Conservation (phyloP, 1,140 invertebrate genomes). For the Orussus abietinus region DNA sequence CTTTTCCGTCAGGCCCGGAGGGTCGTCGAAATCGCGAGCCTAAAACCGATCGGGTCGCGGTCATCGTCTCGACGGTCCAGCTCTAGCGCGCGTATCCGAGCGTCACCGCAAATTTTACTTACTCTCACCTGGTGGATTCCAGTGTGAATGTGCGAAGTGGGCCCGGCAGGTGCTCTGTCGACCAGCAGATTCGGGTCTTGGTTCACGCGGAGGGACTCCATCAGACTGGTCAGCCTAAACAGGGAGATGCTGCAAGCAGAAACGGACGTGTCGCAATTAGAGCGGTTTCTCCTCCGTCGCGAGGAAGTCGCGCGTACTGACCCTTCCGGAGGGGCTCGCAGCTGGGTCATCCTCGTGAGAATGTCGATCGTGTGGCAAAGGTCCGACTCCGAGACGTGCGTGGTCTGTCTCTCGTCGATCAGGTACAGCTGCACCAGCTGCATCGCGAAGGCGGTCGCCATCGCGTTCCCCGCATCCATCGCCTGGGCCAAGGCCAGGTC, state of each 20-base stretch:
- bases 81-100: too few species aligned
- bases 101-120: constrained; percentile 42
- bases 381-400: constrained; percentile 77
- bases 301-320: too few species aligned
- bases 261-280: too few species aligned
- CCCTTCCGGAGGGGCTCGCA: constrained; percentile 78
- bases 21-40: constrained; percentile 88
- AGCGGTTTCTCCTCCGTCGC: too few species aligned
- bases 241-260: constrained; percentile 39
- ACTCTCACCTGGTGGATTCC: constrained; percentile 79
- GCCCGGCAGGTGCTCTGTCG: constrained; percentile 69
- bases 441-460: constrained; percentile 86
- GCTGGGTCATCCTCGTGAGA: constrained; percentile 70
- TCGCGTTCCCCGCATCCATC: constrained; percentile 84
- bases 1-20: constrained; percentile 90
- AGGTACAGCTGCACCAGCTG: constrained; percentile 85
- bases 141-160: constrained; percentile 88
- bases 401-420: constrained; percentile 78
- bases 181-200: constrained; percentile 65
- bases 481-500: constrained; percentile 80
- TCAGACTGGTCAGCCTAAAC: constrained; percentile 63
- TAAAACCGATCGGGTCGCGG: too few species aligned
- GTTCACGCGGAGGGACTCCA: constrained; percentile 72
- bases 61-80: too few species aligned
- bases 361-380: constrained; percentile 82